Base-by-base conservation (phyloP, 2,888 invertebrate genomes). In the Oxytorus armatus region DNA sequence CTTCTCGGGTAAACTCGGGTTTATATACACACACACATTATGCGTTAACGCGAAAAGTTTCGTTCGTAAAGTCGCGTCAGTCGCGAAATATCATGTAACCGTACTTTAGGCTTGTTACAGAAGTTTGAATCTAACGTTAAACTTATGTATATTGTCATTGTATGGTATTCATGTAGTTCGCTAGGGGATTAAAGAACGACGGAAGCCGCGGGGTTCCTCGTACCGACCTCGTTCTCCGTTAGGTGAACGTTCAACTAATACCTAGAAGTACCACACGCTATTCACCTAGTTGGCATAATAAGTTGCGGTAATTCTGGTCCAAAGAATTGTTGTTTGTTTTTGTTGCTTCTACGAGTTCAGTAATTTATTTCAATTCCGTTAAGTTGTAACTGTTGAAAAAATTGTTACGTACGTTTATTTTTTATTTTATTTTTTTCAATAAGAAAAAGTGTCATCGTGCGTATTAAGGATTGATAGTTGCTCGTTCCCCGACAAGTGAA, bases 141-240 rank as follows among this genome's bases (percentile, higher is more conserved):
- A 16, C 3, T 42, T 42, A 23, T 61, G 23, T 36, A 59, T 18
- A 36, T 36, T 16, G 16, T 18, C 29, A 36, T 36, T 4, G 8
- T 25, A 51, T 70, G n/a, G 21, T 29, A 65, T 10, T 23, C 11
- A 33, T 42, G 53, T 10, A 55, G 36, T 66, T 47, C 42, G n/a
- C 68, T 51, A 76, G 61, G n/a, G 53, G 68, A 76, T 69, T 69
- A 61, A 69, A 29, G 5, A 29, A 33, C 33, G n/a, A 57, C 74
- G 33, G 55, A 49, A 66, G 47, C 47, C 68, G 53, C 61, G 44
- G 49, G 51, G 68, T 33, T 76, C 61, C 39, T 59, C 72, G 70
- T 65, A 77, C 65, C 65, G 57, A 72, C 77, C 72, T 72, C 65
- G 47, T 77, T 77, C 53, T 25, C 55, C 57, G 65, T 51, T 73